phyloP scores from a whole-genome alignment of 1,140 invertebrate species.

The Hycleus cichorii region DNA sequence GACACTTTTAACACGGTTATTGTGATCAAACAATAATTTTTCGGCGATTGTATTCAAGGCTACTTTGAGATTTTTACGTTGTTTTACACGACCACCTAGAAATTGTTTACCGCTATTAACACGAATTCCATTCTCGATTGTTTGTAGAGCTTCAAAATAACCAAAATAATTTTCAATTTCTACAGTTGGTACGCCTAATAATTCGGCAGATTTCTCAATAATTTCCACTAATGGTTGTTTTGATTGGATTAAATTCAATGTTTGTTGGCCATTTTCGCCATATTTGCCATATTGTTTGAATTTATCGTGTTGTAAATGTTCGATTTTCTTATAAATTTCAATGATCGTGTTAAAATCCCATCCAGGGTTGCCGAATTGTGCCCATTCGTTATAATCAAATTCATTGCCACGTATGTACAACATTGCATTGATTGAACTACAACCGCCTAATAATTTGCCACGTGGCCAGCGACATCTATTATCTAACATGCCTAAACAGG shows the following conservation, averaged over 20 bases:
- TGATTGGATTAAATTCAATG: conserved; percentile 63
- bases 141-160: conserved; percentile 44
- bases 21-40: conserved; percentile 36
- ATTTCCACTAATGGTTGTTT: conserved; percentile 67
- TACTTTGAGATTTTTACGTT: conserved; percentile 50
- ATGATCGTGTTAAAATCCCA: conserved; percentile 27
- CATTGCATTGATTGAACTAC: conserved; percentile 55
- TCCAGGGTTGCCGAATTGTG: conserved; percentile 18
- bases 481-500: conserved; percentile 55
- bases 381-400: conserved; percentile 28
- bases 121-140: conserved; percentile 50
- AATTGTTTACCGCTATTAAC: conserved; percentile 73
- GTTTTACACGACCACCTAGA: conserved; percentile 50
- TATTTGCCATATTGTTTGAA: conserved; percentile 9
- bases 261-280: conserved; percentile 60
- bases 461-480: conserved; percentile 29
- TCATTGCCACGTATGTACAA: conserved; percentile 52
- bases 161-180: conserved; percentile 45
- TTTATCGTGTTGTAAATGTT: conserved; percentile 54
- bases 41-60: conserved; percentile 45
- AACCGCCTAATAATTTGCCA: conserved; percentile 49
- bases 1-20: conserved; percentile 23
- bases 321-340: conserved; percentile 37
- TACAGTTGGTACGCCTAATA: conserved; percentile 65
- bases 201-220: conserved; percentile 74